These are phyloP conservation scores for Steinernema khuongi DNA, from an alignment of 1,140 invertebrate genomes.

Conservation along the genomic window DNA sequence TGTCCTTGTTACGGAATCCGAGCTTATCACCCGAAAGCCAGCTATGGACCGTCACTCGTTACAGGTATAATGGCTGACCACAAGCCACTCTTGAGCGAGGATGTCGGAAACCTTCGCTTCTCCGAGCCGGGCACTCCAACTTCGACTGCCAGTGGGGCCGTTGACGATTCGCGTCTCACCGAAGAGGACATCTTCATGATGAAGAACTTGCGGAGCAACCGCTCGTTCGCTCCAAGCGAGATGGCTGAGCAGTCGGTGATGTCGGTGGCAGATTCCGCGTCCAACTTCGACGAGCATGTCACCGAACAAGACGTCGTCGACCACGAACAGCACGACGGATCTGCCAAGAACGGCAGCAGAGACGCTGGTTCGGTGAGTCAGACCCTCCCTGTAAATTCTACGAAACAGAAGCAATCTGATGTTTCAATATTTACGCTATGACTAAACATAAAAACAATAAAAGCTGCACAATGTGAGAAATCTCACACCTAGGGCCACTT, in stretches of 20 bases:
- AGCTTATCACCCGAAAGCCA: too few species aligned
- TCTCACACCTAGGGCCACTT: too few species aligned
- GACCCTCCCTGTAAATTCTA: too few species aligned
- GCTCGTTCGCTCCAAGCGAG: constrained; percentile 26
- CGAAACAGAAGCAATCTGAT: too few species aligned
- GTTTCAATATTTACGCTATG: too few species aligned
- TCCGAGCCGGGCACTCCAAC: background rate
- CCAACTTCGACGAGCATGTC: constrained; percentile 52
- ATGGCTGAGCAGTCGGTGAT: constrained; percentile 52
- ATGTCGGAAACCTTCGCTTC: background rate
- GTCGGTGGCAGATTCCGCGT: constrained; percentile 54
- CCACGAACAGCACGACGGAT: background rate
- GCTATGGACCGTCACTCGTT: too few species aligned
- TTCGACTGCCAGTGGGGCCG: background rate
- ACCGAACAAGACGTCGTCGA: constrained; percentile 32
- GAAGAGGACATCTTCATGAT: constrained; percentile 11
- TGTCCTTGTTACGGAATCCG: too few species aligned
- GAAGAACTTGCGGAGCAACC: background rate
- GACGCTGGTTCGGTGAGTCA: background rate
- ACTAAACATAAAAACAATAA: too few species aligned
- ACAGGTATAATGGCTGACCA: background rate
- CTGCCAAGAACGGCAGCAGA: background rate
- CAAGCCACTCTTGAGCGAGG: background rate
- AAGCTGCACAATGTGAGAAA: too few species aligned
- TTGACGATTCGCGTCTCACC: background rate